Evolutionary conservation across 37 sponge, comb jelly and placozoan genomes (phyloP).

Genomic region (Mnemiopsis leidyi): DNA sequence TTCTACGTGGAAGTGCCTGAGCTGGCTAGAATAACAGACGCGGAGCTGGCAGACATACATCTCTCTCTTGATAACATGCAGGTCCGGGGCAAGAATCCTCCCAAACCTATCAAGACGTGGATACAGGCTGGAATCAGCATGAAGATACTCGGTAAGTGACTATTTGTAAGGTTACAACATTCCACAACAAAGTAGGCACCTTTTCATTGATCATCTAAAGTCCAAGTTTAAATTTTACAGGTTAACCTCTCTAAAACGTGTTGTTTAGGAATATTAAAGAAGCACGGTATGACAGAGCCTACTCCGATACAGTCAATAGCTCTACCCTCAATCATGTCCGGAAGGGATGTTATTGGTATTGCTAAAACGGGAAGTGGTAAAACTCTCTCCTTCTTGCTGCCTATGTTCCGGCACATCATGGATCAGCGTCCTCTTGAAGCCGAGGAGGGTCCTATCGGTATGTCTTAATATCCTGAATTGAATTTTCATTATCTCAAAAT

Average conservation of each 20-base stretch:
- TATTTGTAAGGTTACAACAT: background rate
- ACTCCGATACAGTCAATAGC: conserved; percentile 97
- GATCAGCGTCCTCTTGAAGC: conserved; percentile 85
- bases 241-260: background rate
- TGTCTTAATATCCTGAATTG: no score
- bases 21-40: conserved; percentile 84
- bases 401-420: conserved; percentile 88
- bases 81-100: conserved; percentile 91
- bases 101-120: conserved; percentile 93
- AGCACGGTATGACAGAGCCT: conserved; percentile 81
- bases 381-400: conserved; percentile 94
- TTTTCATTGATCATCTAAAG: no score
- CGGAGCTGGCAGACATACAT: conserved; percentile 76
- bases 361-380: conserved; percentile 99
- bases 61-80: conserved; percentile 80
- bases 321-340: conserved; percentile 96
- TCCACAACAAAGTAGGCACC: no score
- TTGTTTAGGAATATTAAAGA: conserved; percentile 68
- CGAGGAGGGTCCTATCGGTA: conserved; percentile 90
- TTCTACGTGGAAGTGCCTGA: conserved; percentile 98
- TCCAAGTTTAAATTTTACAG: no score
- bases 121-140: conserved; percentile 86
- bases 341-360: conserved; percentile 92
- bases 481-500: no score
- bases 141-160: conserved; percentile 67